These are phyloP conservation scores for Euproctis similis DNA, from an alignment of 2,888 invertebrate genomes.

Conservation along the genomic window DNA sequence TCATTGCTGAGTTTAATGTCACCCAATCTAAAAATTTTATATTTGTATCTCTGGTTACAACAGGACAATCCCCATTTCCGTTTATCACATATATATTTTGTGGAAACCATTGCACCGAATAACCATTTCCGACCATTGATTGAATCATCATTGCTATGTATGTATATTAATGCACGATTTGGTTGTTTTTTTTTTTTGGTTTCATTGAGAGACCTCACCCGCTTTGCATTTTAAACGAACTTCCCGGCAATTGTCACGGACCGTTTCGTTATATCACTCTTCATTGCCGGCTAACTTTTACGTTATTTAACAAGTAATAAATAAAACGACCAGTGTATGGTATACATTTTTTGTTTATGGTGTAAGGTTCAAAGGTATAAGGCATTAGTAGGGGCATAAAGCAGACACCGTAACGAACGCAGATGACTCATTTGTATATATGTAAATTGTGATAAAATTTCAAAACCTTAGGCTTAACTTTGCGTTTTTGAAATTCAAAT, in stretches of 20 bases:
- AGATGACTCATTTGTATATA: constrained; percentile 52
- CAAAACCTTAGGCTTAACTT: constrained; percentile 37
- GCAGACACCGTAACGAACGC: constrained; percentile 37
- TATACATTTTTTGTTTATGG: constrained; percentile 4
- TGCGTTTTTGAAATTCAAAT: constrained; percentile 38
- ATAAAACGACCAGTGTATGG: constrained; percentile 6
- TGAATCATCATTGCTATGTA: constrained; percentile 44
- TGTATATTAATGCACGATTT: constrained; percentile 33
- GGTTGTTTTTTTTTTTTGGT: constrained; percentile 37
- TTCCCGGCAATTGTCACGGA: constrained; percentile 19
- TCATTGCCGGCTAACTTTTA: constrained; percentile 13
- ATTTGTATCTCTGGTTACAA: constrained; percentile 18
- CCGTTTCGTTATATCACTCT: constrained; percentile 11
- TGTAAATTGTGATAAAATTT: constrained; percentile 47
- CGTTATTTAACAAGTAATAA: constrained; percentile 5
- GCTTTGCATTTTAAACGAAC: constrained; percentile 33
- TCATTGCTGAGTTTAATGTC: no score
- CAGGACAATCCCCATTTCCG: constrained; percentile 30
- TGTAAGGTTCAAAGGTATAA: no score
- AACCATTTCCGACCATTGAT: constrained; percentile 63
- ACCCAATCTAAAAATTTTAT: no score
- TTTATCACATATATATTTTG: constrained; percentile 32
- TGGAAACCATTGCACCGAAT: constrained; percentile 53
- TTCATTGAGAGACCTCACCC: constrained; percentile 37
- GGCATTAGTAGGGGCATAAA: constrained; percentile 8